Conservation (phyloP, 1,140 invertebrate species). For the Onthophagus taurus region DNA sequence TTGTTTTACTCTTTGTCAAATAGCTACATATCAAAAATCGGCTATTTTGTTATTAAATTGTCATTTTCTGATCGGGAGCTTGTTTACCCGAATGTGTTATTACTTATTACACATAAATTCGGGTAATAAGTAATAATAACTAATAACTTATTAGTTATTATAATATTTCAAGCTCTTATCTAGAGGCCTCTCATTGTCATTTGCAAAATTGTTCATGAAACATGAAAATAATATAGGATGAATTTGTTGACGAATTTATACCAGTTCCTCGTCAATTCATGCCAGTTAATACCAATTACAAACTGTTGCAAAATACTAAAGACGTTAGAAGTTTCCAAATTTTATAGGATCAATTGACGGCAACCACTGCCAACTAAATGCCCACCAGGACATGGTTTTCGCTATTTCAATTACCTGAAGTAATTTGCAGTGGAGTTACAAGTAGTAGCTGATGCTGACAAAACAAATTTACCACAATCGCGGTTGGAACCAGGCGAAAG, state of each 20-base stretch:
- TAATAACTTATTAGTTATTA: no score
- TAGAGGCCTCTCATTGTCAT: conserved; percentile 1
- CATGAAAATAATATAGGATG: conserved; percentile 4
- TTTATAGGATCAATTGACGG: conserved; percentile 11
- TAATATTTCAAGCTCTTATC: conserved; percentile 8
- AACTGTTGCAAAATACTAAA: neutral
- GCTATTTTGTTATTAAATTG: no score
- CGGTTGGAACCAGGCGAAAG: neutral
- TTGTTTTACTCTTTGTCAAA: no score
- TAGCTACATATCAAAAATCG: no score
- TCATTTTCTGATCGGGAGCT: no score
- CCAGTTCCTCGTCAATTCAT: conserved; percentile 2
- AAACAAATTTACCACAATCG: neutral
- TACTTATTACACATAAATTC: no score
- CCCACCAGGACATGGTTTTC: neutral
- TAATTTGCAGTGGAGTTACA: conserved; percentile 2
- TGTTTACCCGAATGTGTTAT: no score
- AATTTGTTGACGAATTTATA: neutral
- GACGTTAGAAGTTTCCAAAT: conserved; percentile 10
- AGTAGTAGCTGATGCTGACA: neutral
- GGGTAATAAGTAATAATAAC: no score
- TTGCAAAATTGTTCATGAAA: conserved; percentile 4
- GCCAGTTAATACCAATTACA: conserved; percentile 1
- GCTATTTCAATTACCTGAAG: conserved; percentile 4
- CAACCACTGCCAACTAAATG: conserved; percentile 9